These are phyloP conservation scores for Mesitornis unicolor DNA, from an alignment of 2,113 vertebrate species.

Conservation along the genomic window DNA sequence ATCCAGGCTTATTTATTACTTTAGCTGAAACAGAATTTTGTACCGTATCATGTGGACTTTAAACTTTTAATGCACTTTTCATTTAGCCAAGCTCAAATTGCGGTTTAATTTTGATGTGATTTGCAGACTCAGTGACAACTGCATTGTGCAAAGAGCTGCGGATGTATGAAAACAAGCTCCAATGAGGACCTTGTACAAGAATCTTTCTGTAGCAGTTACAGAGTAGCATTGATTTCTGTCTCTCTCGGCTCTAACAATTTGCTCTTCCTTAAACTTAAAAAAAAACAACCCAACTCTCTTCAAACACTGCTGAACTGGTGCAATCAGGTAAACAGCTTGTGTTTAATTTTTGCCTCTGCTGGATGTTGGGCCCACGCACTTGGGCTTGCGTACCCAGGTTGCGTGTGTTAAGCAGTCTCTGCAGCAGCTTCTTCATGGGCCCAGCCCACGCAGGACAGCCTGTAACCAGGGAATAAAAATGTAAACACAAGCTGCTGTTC, in stretches of 20 bases:
- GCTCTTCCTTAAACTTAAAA: constrained; percentile 15
- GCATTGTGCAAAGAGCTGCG: not conserved
- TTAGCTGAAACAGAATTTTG: not conserved
- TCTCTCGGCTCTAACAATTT: not conserved
- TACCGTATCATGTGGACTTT: not conserved
- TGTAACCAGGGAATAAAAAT: constrained; percentile 12
- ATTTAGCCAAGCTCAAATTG: constrained; percentile 6
- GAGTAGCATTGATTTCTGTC: not conserved
- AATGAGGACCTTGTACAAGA: not conserved
- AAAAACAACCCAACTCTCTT: not conserved
- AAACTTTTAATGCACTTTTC: not conserved
- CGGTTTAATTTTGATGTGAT: constrained; percentile 17
- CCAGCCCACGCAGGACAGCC: constrained; percentile 38
- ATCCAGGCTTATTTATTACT: not conserved
- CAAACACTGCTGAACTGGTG: not conserved
- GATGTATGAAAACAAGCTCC: not conserved
- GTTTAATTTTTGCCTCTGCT: constrained; percentile 41
- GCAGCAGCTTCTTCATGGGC: not conserved
- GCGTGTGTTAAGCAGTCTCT: not conserved
- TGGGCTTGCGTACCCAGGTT: not conserved
- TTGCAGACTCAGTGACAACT: not conserved
- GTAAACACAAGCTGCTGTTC: constrained; percentile 61
- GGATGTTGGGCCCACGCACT: constrained; percentile 35
- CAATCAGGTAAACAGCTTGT: constrained; percentile 56
- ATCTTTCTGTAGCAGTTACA: not conserved